phyloP scores from a whole-genome alignment of 2,797 vertebrate species.

The Anguilla anguilla region DNA sequence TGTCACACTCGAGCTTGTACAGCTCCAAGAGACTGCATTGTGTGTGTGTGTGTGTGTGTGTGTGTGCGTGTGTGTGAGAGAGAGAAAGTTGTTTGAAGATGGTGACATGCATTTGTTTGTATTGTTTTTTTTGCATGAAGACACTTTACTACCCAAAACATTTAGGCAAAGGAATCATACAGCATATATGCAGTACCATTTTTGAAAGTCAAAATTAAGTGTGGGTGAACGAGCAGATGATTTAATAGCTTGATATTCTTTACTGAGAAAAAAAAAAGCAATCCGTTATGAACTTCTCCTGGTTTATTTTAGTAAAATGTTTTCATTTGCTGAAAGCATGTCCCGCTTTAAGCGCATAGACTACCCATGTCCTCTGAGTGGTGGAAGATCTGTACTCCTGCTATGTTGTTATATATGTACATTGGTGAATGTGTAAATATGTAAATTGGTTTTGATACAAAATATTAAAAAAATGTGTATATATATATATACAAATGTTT shows the following conservation, averaged over 20 bases:
- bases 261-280: background rate
- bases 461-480: background rate
- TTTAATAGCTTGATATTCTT: background rate
- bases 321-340: background rate
- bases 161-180: background rate
- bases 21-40: background rate
- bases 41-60: conserved; percentile 18
- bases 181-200: background rate
- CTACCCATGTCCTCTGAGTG: background rate
- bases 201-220: background rate
- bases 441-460: conserved; percentile 12
- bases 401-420: background rate
- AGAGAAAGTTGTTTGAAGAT: background rate
- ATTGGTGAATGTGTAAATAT: conserved; percentile 17
- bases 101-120: background rate
- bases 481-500: background rate
- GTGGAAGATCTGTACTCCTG: background rate
- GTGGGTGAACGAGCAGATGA: background rate
- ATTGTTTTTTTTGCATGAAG: background rate
- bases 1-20: background rate
- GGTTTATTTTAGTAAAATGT: background rate
- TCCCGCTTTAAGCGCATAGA: too few relatives aligned
- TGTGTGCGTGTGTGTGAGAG: conserved; percentile 11
- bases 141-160: background rate
- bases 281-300: background rate